Evolutionary conservation across 2,888 invertebrate genomes (phyloP).

Genomic region (Plagodis dolabraria): DNA sequence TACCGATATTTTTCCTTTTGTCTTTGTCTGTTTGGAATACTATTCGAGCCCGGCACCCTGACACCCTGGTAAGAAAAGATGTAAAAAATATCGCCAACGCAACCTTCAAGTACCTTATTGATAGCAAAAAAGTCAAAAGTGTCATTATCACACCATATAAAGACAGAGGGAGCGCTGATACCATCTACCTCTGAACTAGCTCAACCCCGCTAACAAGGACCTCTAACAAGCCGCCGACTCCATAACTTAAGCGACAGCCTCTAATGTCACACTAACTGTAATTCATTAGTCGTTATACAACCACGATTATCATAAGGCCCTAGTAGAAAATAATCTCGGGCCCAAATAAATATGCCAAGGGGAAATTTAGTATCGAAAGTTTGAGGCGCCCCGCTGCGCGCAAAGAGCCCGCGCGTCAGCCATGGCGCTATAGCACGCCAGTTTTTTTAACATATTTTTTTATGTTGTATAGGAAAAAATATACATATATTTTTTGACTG

Average conservation of each 20-base stretch:
- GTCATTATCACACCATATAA: slow-evolving; percentile 21
- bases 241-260: slow-evolving; percentile 39
- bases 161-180: slow-evolving; percentile 21
- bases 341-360: slow-evolving; percentile 79
- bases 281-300: slow-evolving; percentile 76
- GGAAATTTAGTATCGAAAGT: slow-evolving; percentile 74
- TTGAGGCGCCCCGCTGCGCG: slow-evolving; percentile 65
- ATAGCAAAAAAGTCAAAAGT: slow-evolving; percentile 17
- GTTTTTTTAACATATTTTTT: slow-evolving; percentile 47
- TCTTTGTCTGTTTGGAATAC: too few relatives aligned
- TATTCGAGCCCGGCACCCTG: not conserved
- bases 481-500: slow-evolving; percentile 81
- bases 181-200: slow-evolving; percentile 10
- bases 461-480: slow-evolving; percentile 59
- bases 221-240: slow-evolving; percentile 28
- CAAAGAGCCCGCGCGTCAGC: slow-evolving; percentile 71
- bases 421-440: slow-evolving; percentile 67
- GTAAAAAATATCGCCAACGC: not conserved
- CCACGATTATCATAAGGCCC: slow-evolving; percentile 77
- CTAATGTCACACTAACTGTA: slow-evolving; percentile 63
- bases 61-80: not conserved
- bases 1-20: too few relatives aligned
- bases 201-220: slow-evolving; percentile 21
- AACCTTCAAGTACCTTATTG: slow-evolving; percentile 4
- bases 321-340: slow-evolving; percentile 79